Evolutionary conservation across 1,140 invertebrate species (phyloP), one percentile per base, ranked within the genome.

Genomic region (Drosophila truncata): DNA sequence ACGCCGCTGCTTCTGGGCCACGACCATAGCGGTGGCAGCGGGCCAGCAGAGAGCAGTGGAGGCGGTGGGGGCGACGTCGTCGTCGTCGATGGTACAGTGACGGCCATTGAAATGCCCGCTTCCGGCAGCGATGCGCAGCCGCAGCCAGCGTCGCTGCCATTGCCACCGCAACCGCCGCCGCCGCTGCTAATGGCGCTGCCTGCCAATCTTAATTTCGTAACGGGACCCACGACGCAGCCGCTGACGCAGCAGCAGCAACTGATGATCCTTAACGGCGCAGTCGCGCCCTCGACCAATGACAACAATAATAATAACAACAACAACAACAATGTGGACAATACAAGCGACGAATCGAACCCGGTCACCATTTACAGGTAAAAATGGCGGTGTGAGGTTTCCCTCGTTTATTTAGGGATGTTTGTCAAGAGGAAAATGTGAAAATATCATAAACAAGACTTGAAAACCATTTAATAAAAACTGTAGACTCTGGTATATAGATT

Each of bases 321-420:
- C 78, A 95, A 95, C 92, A 95, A 95, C 92, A 95, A 95, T 93
- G 95, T 95, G 67, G 96, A 96, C 93, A 96, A 95, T 92, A 95
- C 95, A 91, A 96, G 96, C 94, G 96, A 96, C 90, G 96, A 96
- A 93, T 96, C 96, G 91, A 96, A 95, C 93, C 94, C 95, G 93
- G 95, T 96, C 93, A 96, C 96, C 71, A 96, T 97, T 94, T 97
- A 97, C 95, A 95, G 96, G 96, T 96, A 94, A 84, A 44, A 23
- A 23, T 10, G 14, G 42, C 11, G 33, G 33, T 13, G 33, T 33
- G 11, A 33, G 33, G 4, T 33, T 31, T 31, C 31, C 10, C 10
- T 31, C 8, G 3, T 2, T 31, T 31, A 3, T 31, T 3, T 33
- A 33, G 31, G 10, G 31, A 11, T 33, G 10, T 33, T 33, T 33